These are phyloP conservation scores for Listronotus bonariensis DNA, from an alignment of 1,140 invertebrate species.

Conservation along the genomic window DNA sequence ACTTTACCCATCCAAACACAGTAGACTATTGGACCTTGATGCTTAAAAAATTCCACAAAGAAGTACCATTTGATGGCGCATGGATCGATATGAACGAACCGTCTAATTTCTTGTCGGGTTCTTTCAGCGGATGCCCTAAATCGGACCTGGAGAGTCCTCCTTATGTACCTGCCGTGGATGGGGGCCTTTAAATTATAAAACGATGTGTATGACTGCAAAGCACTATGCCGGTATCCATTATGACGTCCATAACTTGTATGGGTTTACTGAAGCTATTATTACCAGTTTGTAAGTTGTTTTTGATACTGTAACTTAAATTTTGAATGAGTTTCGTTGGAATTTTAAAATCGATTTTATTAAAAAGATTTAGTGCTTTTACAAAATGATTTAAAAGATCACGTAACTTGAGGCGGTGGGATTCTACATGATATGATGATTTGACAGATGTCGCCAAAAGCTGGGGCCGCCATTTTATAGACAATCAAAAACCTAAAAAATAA, in stretches of 20 bases:
- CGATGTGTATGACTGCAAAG: conserved; percentile 81
- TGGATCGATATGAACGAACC: conserved; percentile 92
- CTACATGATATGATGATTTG: too few species aligned
- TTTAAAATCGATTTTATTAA: too few species aligned
- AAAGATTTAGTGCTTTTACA: too few species aligned
- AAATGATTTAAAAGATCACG: too few species aligned
- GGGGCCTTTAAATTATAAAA: conserved; percentile 68
- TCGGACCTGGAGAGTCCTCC: conserved; percentile 70
- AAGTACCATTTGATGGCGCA: conserved; percentile 75
- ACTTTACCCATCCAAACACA: conserved; percentile 81
- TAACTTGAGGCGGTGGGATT: too few species aligned
- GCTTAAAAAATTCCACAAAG: conserved; percentile 68
- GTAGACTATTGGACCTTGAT: conserved; percentile 76
- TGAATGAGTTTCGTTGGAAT: too few species aligned
- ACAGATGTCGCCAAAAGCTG: too few species aligned
- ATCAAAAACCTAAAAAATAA: too few species aligned
- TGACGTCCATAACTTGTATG: conserved; percentile 84
- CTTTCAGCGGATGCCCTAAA: conserved; percentile 61
- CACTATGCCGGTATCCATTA: conserved; percentile 75
- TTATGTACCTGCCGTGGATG: conserved; percentile 66
- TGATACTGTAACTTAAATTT: too few species aligned
- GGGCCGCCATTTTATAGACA: too few species aligned
- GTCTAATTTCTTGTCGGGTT: conserved; percentile 78
- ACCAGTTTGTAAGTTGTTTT: conserved; percentile 76
- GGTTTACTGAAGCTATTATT: conserved; percentile 71